Conservation (phyloP, 2,113 vertebrate species). For the Butorides virescens region DNA sequence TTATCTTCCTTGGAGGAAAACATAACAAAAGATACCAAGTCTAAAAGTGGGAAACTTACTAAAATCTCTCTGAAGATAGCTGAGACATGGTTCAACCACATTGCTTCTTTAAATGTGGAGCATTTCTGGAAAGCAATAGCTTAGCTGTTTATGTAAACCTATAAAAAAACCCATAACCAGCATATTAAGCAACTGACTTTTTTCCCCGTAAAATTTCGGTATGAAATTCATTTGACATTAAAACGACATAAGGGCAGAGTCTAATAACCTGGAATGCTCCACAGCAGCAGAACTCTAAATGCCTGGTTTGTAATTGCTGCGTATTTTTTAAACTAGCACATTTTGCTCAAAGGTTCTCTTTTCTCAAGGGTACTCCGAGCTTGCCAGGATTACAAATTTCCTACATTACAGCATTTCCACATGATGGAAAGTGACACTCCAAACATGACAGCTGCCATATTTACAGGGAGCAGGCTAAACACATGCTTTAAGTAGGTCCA, state of each 20-base stretch:
- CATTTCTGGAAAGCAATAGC: not conserved
- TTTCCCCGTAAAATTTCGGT: not conserved
- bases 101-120: not conserved
- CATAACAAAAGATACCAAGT: not conserved
- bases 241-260: not conserved
- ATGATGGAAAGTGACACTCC: accelerated
- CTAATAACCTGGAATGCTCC: not conserved
- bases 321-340: not conserved
- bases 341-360: not conserved
- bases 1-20: conserved; percentile 87
- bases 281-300: not conserved
- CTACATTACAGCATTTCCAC: not conserved
- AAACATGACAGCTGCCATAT: too few species aligned
- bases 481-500: not conserved
- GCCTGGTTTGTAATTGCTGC: not conserved
- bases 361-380: not conserved
- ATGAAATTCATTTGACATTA: not conserved
- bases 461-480: not conserved
- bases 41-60: not conserved
- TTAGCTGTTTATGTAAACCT: not conserved
- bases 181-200: not conserved
- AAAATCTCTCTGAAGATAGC: not conserved
- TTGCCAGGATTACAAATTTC: not conserved
- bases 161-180: not conserved
- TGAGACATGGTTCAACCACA: not conserved